Evolutionary conservation across 1,140 invertebrate species (phyloP), one percentile per base, ranked within the genome.

Genomic region (Hyles vespertilio): DNA sequence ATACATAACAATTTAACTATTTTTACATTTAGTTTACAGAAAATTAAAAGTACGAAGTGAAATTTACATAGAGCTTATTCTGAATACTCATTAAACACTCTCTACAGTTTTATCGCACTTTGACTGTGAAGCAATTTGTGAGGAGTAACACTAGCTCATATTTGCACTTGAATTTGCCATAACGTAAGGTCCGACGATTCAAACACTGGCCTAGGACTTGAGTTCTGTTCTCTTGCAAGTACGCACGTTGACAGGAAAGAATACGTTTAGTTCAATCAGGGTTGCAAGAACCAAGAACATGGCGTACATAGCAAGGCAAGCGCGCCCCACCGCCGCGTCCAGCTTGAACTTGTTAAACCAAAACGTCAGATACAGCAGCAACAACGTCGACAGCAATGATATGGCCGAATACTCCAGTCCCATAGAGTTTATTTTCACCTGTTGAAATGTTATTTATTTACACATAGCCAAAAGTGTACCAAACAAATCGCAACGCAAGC

Each of bases 191-290:
- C 60, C 43, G 43, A 36, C 1, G 10, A 45, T 45, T 10, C 61
- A 51, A 52, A 51, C 65, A 73, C 67, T 64, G 45, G 56, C 61
- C 56, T 86, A 84, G 66, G 77, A 77, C 54, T 81, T 84, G 36
- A 85, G 72, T 74, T 84, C 85, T 57, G 60, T 75, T 74, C 85
- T 76, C 74, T 71, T 83, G 73, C 96, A 97, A 56, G 95, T 96
- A 63, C 95, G 95, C 65, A 96, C 90, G 89, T 97, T 96, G 62
- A 96, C 95, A 71, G 91, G 92, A 89, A 97, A 96, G 92, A 97
- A 97, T 59, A 96, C 94, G 89, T 97, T 96, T 60, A 97, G 91
- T 90, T 97, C 96, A 67, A 96, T 96, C 49, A 97, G 91, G 56
- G 94, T 95, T 48, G 96, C 95, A 56, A 97, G 90, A 54, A 96